Percentiles rank a stretch among this genome's conserved stretches.
phyloP scores from a whole-genome alignment of 2,888 invertebrate genomes.

The Allygus modestus region DNA sequence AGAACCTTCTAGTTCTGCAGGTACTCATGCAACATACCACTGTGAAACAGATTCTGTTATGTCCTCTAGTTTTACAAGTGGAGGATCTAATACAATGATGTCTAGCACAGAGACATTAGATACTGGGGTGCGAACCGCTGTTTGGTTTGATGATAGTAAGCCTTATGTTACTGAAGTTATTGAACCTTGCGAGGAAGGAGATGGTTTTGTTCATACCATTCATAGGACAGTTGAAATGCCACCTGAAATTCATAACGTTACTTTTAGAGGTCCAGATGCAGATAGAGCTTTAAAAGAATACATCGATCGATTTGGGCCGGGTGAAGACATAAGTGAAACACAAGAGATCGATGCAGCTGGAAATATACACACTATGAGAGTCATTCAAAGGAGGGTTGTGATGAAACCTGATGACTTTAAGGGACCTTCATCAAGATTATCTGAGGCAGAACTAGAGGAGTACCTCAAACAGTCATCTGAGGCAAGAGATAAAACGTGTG shows the following conservation, averaged over 20 bases:
- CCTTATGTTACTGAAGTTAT: conserved; percentile 76
- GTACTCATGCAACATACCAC: conserved; percentile 90
- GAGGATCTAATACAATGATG: conserved; percentile 90
- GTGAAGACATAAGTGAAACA: conserved; percentile 77
- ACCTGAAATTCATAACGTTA: conserved; percentile 76
- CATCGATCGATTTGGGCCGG: conserved; percentile 76
- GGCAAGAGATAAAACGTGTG: conserved; percentile 62
- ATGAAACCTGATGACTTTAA: conserved; percentile 72
- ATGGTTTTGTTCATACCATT: conserved; percentile 75
- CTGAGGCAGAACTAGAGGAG: conserved; percentile 72
- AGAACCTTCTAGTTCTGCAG: conserved; percentile 88
- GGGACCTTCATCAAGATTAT: conserved; percentile 67
- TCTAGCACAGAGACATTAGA: conserved; percentile 86
- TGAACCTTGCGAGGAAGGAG: conserved; percentile 75
- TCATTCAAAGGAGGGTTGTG: conserved; percentile 76
- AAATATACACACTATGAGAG: conserved; percentile 77
- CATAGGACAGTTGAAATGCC: conserved; percentile 76
- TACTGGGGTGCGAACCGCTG: conserved; percentile 74
- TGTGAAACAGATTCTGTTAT: conserved; percentile 91
- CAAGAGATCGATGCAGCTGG: conserved; percentile 77
- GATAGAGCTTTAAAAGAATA: conserved; percentile 76
- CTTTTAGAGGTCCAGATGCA: conserved; percentile 77
- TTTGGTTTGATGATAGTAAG: conserved; percentile 75
- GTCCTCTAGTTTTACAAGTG: conserved; percentile 91
- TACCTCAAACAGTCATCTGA: conserved; percentile 71